phyloP scores from a whole-genome alignment of 2,888 invertebrate species.

The Argyresthia albistria region DNA sequence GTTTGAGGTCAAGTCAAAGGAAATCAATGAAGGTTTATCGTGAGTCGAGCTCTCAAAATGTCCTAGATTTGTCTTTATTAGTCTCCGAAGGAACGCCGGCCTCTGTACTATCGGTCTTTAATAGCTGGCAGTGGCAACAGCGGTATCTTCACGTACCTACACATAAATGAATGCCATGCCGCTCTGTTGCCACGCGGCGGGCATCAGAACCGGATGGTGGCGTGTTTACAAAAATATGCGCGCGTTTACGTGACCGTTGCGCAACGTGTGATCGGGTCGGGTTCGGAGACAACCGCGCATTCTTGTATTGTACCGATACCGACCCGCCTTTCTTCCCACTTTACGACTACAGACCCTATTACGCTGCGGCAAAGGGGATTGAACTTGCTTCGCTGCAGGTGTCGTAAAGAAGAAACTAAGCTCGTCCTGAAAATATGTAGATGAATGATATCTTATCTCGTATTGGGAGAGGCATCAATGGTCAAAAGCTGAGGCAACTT shows the following conservation, averaged over 20 bases:
- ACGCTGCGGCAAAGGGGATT: background rate
- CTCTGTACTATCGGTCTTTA: no score
- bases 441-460: no score
- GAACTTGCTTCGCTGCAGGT: no score
- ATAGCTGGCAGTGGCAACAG: no score
- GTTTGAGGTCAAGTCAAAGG: no score
- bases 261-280: slow-evolving; percentile 19
- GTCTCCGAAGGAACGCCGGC: background rate
- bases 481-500: no score
- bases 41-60: background rate
- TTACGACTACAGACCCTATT: background rate
- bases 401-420: no score
- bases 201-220: slow-evolving; percentile 21
- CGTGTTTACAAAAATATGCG: slow-evolving; percentile 49
- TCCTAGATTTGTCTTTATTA: slow-evolving; percentile 4
- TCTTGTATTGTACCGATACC: no score
- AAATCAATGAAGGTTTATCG: no score
- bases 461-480: no score
- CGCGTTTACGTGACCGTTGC: slow-evolving; percentile 23
- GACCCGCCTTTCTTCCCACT: slow-evolving; percentile 17
- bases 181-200: slow-evolving; percentile 11
- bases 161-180: slow-evolving; percentile 10
- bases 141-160: background rate
- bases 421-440: no score
- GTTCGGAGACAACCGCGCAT: no score